Evolutionary conservation across 2,888 invertebrate species (phyloP), one percentile per base, ranked within the genome.

Genomic region (Chrysolina oricalcia): DNA sequence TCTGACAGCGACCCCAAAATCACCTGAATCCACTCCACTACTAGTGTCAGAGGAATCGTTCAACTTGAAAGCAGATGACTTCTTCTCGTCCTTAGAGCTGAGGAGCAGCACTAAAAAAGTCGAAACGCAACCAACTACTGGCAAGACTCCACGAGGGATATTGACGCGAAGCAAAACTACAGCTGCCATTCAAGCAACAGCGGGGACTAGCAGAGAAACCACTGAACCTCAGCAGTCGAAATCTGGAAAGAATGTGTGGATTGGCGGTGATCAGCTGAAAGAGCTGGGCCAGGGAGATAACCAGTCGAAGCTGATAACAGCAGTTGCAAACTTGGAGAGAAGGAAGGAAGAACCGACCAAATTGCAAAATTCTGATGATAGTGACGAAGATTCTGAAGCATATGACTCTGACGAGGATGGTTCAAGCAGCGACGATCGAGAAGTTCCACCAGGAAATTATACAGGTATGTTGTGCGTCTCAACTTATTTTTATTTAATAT

Each of bases 51-150:
- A 90, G 70, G 90, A 91, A 67, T 89, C 90, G 2, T 93, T 93
- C 81, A 91, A 91, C 66, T 89, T 95, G 5, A 95, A 94, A 78
- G 96, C 96, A 0, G 95, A 95, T 85, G 94, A 96, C 6, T 97
- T 97, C 88, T 97, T 97, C 84, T 95, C 94, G 48, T 95, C 95
- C 0, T 88, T 97, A 46, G 94, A 95, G 84, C 86, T 96, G 15
- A 94, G 94, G 83, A 95, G 95, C 84, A 94, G 94, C 83, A 90
- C 91, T 0, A 93, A 93, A 81, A 91, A 92, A 78, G 70, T 83
- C 6, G 74, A 81, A 15, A 79, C 77, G 13, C 89, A 90, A 0
- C 85, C 92, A 0, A 89, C 91, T 0, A 89, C 91, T 68, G 81
- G 82, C 53, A 82, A 82, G 46, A 84, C 84, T 48, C 84, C 86